Evolutionary conservation across 2,113 vertebrate species (phyloP).

Genomic region (Elephas maximus): DNA sequence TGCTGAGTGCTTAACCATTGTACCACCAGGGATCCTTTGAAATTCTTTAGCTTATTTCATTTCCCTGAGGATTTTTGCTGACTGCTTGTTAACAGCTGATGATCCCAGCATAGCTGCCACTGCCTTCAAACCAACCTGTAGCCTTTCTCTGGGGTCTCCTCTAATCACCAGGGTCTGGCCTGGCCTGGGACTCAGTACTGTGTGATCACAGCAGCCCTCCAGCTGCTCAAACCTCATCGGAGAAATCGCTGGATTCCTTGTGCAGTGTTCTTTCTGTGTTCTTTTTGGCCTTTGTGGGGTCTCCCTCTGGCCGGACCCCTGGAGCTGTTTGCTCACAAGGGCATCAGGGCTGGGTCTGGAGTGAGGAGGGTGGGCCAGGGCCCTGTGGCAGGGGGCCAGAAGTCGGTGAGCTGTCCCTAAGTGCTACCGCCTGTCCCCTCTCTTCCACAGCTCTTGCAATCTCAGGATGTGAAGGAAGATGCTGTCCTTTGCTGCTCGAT

Average conservation of each 20-base stretch:
- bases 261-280: background rate
- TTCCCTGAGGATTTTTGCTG: background rate
- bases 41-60: background rate
- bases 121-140: background rate
- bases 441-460: constrained; percentile 94
- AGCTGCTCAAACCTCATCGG: accelerated
- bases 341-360: background rate
- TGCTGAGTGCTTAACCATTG: background rate
- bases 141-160: background rate
- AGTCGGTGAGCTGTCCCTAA: background rate
- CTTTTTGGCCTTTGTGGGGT: background rate
- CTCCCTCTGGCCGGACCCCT: background rate
- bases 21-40: background rate
- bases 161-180: background rate
- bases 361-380: background rate
- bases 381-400: background rate
- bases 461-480: constrained; percentile 97
- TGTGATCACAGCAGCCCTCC: accelerated
- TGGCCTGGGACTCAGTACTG: accelerated
- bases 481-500: constrained; percentile 98
- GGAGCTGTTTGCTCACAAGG: background rate
- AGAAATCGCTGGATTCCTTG: accelerated
- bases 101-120: background rate
- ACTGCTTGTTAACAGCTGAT: background rate
- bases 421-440: background rate